Base-by-base conservation (phyloP, 1,140 invertebrate genomes). In the Trichomalopsis sarcophagae region DNA sequence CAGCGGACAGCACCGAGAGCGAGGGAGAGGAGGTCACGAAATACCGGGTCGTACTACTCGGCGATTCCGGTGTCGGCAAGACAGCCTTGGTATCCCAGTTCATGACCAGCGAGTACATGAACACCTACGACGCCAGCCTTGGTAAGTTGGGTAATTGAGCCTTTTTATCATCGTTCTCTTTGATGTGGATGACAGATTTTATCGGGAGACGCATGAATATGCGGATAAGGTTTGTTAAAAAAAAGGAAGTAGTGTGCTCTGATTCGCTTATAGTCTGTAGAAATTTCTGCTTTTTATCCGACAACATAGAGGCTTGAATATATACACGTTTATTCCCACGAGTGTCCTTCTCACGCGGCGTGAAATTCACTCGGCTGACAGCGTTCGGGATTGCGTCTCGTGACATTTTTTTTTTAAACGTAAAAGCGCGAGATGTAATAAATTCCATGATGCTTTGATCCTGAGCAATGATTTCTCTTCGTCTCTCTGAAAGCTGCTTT, bases 31-130 rank as follows among this genome's bases (percentile, higher is more conserved):
- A 94, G 86, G 92, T 95, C 87, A 94, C 95, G 27, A 96, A 96
- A 90, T 96, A 97, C 91, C 94, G 96, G 17, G 97, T 98, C 10
- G 96, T 97, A 1, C 94, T 98, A 87, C 92, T 97, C 17, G 97
- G 97, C 0, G 97, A 97, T 87, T 95, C 96, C 0, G 97, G 97
- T 1, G 97, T 98, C 40, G 97, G 98, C 1, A 98, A 98, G 92
- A 97, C 97, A 1, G 96, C 97, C 1, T 93, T 98, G 5, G 96
- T 97, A 0, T 97, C 96, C 0, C 97, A 98, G 91, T 98, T 98
- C 90, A 97, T 98, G 96, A 98, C 97, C 9, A 98, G 97, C 78
- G 97, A 98, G 88, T 98, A 98, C 90, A 97, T 98, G 95, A 97
- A 98, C 91, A 97, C 97, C 0, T 97, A 98, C 90, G 97, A 98